phyloP scores from a whole-genome alignment of 2,113 vertebrate species.

The Cinclus mexicanus region DNA sequence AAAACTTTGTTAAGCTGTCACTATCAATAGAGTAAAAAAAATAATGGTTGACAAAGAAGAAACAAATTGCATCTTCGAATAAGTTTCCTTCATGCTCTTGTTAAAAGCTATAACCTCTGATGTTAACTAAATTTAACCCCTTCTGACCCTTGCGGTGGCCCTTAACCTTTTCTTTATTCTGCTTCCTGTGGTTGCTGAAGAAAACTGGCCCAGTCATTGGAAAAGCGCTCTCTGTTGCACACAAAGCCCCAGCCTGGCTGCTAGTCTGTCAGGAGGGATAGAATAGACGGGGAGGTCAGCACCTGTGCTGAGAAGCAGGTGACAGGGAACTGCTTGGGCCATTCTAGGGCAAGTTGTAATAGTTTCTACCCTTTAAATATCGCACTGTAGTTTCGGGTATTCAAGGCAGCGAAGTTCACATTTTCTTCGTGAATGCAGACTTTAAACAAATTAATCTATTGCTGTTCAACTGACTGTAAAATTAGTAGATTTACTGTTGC shows the following conservation, averaged over 20 bases:
- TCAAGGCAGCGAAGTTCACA: conserved; percentile 86
- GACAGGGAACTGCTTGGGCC: conserved; percentile 74
- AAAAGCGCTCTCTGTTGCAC: conserved; percentile 72
- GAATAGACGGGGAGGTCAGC: conserved; percentile 75
- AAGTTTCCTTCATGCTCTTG: conserved; percentile 79
- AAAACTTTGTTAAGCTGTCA: conserved; percentile 84
- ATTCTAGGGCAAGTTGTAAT: conserved; percentile 73
- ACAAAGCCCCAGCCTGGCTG: conserved; percentile 77
- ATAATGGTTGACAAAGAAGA: conserved; percentile 80
- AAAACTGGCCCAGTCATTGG: conserved; percentile 69
- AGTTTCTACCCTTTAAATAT: conserved; percentile 72
- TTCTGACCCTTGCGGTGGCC: conserved; percentile 74
- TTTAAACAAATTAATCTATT: conserved; percentile 93
- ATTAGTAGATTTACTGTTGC: conserved; percentile 89
- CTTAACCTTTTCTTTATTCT: conserved; percentile 80
- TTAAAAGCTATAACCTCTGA: conserved; percentile 83
- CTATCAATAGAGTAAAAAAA: conserved; percentile 74
- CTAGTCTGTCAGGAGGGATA: conserved; percentile 71
- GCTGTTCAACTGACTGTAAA: conserved; percentile 96
- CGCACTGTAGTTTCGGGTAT: conserved; percentile 75
- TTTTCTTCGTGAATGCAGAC: conserved; percentile 83
- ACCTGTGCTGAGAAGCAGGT: conserved; percentile 88
- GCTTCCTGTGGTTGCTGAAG: conserved; percentile 77
- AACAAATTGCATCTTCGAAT: conserved; percentile 81
- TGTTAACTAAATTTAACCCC: conserved; percentile 82